These are phyloP conservation scores for Gerosis bhagava DNA, from an alignment of 2,888 invertebrate species.

Conservation along the genomic window DNA sequence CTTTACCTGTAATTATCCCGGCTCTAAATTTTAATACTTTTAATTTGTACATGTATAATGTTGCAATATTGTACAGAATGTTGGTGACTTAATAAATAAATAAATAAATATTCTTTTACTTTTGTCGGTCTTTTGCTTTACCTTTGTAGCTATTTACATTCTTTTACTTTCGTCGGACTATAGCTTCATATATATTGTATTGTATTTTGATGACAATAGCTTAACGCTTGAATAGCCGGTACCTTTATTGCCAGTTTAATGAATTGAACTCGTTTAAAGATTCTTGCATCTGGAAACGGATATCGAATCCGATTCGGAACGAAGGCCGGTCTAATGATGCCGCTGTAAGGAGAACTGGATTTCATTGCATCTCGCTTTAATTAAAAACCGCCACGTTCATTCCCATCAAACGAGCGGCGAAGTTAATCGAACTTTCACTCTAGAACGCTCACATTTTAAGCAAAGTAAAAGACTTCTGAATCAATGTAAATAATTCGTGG, in stretches of 20 bases:
- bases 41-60: too few relatives aligned
- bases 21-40: too few relatives aligned
- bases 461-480: too few relatives aligned
- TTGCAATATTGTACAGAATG: too few relatives aligned
- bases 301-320: constrained; percentile 54
- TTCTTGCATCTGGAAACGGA: constrained; percentile 54
- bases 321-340: constrained; percentile 55
- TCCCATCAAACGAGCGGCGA: constrained; percentile 14
- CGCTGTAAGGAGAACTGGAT: constrained; percentile 38
- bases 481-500: background rate
- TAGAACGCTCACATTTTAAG: background rate
- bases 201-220: too few relatives aligned
- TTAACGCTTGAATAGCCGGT: constrained; percentile 44
- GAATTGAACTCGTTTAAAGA: constrained; percentile 66
- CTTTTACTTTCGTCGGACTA: too few relatives aligned
- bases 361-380: constrained; percentile 62
- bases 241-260: constrained; percentile 62
- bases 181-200: too few relatives aligned
- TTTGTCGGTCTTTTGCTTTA: too few relatives aligned
- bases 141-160: too few relatives aligned
- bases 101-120: too few relatives aligned
- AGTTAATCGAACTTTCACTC: constrained; percentile 15
- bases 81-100: too few relatives aligned
- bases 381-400: constrained; percentile 50
- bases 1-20: too few relatives aligned